Conservation (phyloP, 1,140 invertebrate genomes). For the Hermatobates lingyangjiaoensis region DNA sequence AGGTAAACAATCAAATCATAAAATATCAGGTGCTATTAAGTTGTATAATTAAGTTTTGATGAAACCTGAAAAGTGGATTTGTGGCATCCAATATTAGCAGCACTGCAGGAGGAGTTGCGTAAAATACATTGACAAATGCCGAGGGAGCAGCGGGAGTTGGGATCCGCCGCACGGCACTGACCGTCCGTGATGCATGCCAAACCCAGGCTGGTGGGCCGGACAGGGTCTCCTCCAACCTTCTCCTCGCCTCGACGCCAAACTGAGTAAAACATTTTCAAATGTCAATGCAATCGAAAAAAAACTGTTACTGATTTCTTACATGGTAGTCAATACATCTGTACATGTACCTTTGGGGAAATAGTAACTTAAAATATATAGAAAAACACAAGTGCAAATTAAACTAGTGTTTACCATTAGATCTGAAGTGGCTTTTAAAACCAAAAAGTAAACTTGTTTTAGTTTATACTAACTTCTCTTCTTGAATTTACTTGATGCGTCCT, state of each 20-base stretch:
- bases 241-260: constrained; percentile 24
- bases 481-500: too few relatives aligned
- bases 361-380: too few relatives aligned
- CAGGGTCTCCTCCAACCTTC: constrained; percentile 28
- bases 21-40: too few relatives aligned
- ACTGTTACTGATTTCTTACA: neutral
- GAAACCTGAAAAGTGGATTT: constrained; percentile 65
- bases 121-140: constrained; percentile 60
- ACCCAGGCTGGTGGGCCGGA: constrained; percentile 58
- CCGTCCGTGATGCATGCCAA: constrained; percentile 47
- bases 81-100: constrained; percentile 51
- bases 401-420: too few relatives aligned
- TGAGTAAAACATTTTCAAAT: too few relatives aligned
- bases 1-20: too few relatives aligned
- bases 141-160: constrained; percentile 48
- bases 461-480: too few relatives aligned
- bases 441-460: too few relatives aligned
- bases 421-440: too few relatives aligned
- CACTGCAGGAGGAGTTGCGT: constrained; percentile 33
- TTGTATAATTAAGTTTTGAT: neutral
- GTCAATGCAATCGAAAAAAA: neutral
- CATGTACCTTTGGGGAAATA: too few relatives aligned
- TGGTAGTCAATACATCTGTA: neutral
- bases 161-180: constrained; percentile 62
- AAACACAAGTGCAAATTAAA: too few relatives aligned